Evolutionary conservation across 2,113 vertebrate species (phyloP).

Genomic region (Vidua chalybeata): DNA sequence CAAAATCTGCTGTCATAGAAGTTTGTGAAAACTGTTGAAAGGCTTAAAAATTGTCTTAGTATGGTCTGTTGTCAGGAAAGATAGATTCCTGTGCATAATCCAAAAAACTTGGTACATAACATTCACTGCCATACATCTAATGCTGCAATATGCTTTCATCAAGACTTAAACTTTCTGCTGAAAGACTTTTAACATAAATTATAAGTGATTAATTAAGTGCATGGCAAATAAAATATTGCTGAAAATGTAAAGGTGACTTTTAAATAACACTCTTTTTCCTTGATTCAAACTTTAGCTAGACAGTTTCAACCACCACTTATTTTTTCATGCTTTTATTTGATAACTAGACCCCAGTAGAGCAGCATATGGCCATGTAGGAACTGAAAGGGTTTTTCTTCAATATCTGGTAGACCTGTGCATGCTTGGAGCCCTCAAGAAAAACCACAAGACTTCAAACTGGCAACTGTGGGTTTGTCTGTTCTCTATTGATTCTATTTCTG

Average conservation of each 20-base stretch:
- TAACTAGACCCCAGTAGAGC: slow-evolving; percentile 70
- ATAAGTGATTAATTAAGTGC: slow-evolving; percentile 47
- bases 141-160: neutral
- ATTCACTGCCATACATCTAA: neutral
- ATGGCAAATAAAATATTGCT: neutral
- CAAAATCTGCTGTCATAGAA: neutral
- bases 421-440: slow-evolving; percentile 77
- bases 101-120: neutral
- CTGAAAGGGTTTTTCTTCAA: slow-evolving; percentile 85
- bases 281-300: slow-evolving; percentile 55
- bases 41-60: neutral
- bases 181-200: slow-evolving; percentile 74
- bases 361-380: slow-evolving; percentile 78
- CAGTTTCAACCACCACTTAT: slow-evolving; percentile 62
- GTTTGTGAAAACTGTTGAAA: neutral
- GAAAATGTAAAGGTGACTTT: slow-evolving; percentile 35
- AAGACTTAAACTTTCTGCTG: slow-evolving; percentile 60
- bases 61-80: neutral
- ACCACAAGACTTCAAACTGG: slow-evolving; percentile 81
- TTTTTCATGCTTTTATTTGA: slow-evolving; percentile 72
- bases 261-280: slow-evolving; percentile 43
- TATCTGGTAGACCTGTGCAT: slow-evolving; percentile 81
- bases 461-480: slow-evolving; percentile 83
- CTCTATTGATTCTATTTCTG: slow-evolving; percentile 85
- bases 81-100: neutral